Percentiles rank a stretch among this genome's conserved stretches.
Conservation (phyloP, 2,797 vertebrate genomes). For the Molossus alvarezi region DNA sequence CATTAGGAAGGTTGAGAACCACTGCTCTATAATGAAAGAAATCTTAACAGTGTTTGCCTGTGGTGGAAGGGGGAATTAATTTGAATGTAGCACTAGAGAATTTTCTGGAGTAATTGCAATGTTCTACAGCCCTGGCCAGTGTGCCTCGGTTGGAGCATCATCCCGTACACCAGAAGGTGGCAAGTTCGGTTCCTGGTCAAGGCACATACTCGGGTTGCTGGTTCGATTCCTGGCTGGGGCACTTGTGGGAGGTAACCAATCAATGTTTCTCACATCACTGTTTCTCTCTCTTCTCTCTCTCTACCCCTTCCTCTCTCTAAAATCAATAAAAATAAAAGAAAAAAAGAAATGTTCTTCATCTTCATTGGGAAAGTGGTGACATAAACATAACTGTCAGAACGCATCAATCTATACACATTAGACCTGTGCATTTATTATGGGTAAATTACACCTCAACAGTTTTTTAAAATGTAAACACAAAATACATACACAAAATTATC, state of each 20-base stretch:
- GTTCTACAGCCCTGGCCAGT: not conserved
- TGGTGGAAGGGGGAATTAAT: not conserved
- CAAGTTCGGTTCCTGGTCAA: not conserved
- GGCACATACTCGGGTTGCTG: not conserved
- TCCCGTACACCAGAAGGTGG: not conserved
- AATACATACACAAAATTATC: not conserved
- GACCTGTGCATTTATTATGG: not conserved
- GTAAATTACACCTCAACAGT: not conserved
- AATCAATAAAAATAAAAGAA: not conserved
- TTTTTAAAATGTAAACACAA: not conserved
- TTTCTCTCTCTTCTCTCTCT: no score
- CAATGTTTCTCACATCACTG: not conserved
- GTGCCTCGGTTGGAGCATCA: not conserved
- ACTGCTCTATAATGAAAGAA: no score
- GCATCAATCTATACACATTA: not conserved
- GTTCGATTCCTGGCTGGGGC: not conserved
- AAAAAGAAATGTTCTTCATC: not conserved
- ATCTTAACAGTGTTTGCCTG: not conserved
- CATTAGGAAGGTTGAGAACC: no score
- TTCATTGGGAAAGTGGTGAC: not conserved
- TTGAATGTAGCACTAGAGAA: not conserved
- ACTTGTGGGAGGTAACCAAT: not conserved
- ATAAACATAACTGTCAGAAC: not conserved
- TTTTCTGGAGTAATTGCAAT: not conserved
- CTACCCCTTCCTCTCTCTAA: not conserved